These are phyloP conservation scores for Reticulitermes lucifugus DNA, from an alignment of 2,888 invertebrate genomes.

Conservation along the genomic window DNA sequence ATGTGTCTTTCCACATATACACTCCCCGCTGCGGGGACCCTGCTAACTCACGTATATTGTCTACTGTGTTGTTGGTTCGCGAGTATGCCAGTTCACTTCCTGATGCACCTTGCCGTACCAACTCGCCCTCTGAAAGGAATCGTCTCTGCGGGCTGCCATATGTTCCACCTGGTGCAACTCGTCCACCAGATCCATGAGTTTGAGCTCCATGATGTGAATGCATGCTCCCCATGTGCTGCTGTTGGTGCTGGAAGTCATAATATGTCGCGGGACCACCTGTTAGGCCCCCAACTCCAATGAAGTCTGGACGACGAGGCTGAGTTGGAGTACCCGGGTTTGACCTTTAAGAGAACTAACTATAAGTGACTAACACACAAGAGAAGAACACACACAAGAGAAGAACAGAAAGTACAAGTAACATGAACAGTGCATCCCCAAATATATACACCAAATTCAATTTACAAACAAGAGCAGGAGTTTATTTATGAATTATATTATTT, in stretches of 20 bases:
- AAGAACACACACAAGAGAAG: background rate
- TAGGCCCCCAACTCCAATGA: constrained; percentile 76
- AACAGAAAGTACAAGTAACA: background rate
- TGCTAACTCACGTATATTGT: constrained; percentile 89
- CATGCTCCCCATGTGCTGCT: constrained; percentile 58
- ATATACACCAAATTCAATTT: background rate
- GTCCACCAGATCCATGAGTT: constrained; percentile 25
- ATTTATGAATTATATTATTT: background rate
- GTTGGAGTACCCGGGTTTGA: constrained; percentile 94
- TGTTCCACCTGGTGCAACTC: constrained; percentile 41
- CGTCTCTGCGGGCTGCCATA: constrained; percentile 78
- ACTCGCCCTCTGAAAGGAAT: constrained; percentile 85
- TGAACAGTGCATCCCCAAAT: background rate
- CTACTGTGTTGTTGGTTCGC: constrained; percentile 81
- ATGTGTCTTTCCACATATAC: constrained; percentile 84
- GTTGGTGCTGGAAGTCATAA: constrained; percentile 62
- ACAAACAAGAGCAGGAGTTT: constrained; percentile 38
- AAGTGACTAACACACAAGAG: background rate
- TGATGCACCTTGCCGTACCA: constrained; percentile 71
- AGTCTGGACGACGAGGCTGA: constrained; percentile 88
- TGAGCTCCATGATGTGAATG: constrained; percentile 57
- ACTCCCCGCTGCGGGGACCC: constrained; percentile 87
- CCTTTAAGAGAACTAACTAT: constrained; percentile 66
- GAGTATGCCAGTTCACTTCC: constrained; percentile 72
- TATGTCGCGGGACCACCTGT: constrained; percentile 57